phyloP scores from a whole-genome alignment of 1,140 invertebrate genomes.

The Caenorhabditis brenneri region DNA sequence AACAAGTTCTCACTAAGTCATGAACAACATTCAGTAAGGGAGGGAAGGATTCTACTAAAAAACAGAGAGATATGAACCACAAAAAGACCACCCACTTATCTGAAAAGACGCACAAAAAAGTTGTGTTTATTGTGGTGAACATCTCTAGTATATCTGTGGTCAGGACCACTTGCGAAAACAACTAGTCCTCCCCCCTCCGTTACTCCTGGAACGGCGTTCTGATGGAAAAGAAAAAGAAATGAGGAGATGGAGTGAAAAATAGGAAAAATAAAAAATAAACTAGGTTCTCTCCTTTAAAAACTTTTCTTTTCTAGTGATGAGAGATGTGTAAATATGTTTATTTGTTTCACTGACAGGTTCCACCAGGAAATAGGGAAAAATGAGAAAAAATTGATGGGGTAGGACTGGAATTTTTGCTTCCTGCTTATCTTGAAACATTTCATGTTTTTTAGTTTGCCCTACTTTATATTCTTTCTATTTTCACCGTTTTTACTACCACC shows the following conservation, averaged over 20 bases:
- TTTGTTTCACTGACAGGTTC: conserved; percentile 5
- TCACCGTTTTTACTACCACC: not conserved
- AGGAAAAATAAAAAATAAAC: not conserved
- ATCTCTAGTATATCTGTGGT: conserved; percentile 32
- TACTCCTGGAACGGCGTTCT: not conserved
- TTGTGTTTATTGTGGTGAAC: not conserved
- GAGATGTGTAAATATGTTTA: conserved; percentile 5
- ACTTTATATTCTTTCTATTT: not conserved
- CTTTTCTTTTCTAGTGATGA: not conserved
- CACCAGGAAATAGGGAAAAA: too few relatives aligned
- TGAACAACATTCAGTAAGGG: not conserved
- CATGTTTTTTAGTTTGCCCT: not conserved
- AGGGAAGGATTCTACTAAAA: not conserved
- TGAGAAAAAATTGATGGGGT: too few relatives aligned
- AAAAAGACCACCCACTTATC: not conserved
- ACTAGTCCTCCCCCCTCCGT: not conserved
- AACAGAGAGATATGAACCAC: not conserved
- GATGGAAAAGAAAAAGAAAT: not conserved
- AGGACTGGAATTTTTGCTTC: not conserved
- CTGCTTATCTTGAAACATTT: not conserved
- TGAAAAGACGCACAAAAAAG: not conserved
- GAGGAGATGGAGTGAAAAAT: not conserved
- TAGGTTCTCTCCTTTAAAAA: not conserved
- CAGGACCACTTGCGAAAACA: conserved; percentile 26
- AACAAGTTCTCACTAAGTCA: conserved; percentile 39